Conservation (phyloP, 2,113 vertebrate species). For the Eulacestoma nigropectus region DNA sequence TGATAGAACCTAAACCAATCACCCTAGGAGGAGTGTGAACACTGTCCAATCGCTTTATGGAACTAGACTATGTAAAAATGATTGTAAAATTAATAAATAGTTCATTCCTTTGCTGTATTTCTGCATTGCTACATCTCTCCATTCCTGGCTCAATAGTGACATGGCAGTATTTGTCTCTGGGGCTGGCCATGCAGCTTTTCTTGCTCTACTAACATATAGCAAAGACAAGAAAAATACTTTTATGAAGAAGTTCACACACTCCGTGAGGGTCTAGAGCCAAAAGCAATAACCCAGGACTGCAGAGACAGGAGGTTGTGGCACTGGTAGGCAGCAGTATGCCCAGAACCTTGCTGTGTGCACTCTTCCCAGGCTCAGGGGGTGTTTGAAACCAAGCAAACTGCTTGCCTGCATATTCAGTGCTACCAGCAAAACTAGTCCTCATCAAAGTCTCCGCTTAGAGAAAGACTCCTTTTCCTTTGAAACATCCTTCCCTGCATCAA, state of each 20-base stretch:
- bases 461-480: background rate
- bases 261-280: background rate
- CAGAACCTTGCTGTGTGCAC: background rate
- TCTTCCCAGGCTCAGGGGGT: background rate
- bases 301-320: background rate
- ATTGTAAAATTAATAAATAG: too few relatives aligned
- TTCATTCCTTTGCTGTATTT: too few relatives aligned
- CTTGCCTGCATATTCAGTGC: background rate
- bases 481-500: background rate
- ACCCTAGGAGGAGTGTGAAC: too few relatives aligned
- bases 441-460: background rate
- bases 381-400: background rate
- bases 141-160: too few relatives aligned
- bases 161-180: background rate
- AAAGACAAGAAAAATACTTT: background rate
- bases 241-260: background rate
- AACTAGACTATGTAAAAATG: too few relatives aligned
- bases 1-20: too few relatives aligned
- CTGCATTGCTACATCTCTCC: too few relatives aligned
- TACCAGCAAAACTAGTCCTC: background rate
- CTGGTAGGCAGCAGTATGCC: rapidly evolving
- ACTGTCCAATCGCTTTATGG: too few relatives aligned
- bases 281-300: background rate
- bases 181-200: background rate
- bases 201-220: background rate